Evolutionary conservation across 2,113 vertebrate species (phyloP), one percentile per base, ranked within the genome.

Genomic region (Ammodytes dubius): DNA sequence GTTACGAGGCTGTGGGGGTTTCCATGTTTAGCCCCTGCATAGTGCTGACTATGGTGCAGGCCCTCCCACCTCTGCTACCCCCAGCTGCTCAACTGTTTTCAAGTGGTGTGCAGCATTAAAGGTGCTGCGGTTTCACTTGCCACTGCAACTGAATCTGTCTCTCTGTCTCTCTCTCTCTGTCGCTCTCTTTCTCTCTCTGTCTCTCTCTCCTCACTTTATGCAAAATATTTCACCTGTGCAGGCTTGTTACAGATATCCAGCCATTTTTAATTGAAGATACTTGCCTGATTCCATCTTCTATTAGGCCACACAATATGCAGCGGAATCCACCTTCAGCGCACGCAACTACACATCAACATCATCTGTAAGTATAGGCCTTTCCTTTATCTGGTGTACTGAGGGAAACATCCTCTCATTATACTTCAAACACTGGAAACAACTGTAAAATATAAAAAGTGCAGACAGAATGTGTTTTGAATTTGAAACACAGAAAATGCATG

Each of bases 11-110:
- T 69, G 70, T 2, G 82, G 65, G 74, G 77, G 27, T 88, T 88
- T 84, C 84, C 86, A 90, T 74, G 79, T 87, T 89, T 91, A 69
- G 86, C 83, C 67, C 56, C 27, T 77, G 27, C 27, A 27, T 27
- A 27, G 27, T 27, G 81, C 82, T 84, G 81, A 83, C 77, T 82
- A 14, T 52, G 74, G 70, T 79, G 64, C 76, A 68, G 61, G 57
- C 11, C 68, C 49, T 39, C 35, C 35, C 46, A 6, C 54, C 56
- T 50, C 35, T 40, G 15, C 2, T 5, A 45, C 65, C 56, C 68
- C 70, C 19, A 65, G 15, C 81, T 66, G 52, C 60, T 67, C 50
- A 15, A 58, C 79, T 43, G 61, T 79, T 53, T 67, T 65, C 40
- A 56, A 76, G 72, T 3, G 49, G 59, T 82, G 59, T 82, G 68